Evolutionary conservation across 1,140 invertebrate species (phyloP), one percentile per base, ranked within the genome.

Genomic region (Orchestia grillus): DNA sequence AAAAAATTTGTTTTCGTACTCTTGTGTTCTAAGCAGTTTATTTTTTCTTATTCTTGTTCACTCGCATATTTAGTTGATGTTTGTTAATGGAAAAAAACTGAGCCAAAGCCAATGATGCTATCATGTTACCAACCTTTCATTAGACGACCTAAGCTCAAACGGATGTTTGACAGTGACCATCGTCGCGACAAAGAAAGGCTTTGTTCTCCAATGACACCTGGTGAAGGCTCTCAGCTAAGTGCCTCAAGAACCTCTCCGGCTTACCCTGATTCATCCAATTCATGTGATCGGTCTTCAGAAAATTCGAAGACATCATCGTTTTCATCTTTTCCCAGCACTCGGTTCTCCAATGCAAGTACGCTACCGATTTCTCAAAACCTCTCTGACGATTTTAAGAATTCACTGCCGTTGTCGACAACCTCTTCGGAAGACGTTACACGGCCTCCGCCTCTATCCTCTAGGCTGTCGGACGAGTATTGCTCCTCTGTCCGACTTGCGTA

Each of bases 61-160:
- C 11, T 77, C 62, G 3, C 1, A 77, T 77, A 77, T 77, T 77
- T 28, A 77, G 62, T 77, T 8, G 11, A 77, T 23, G 36, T 77
- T 77, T 77, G 62, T 77, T 8, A 77, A 77, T 77, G 62, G 62
- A 36, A 77, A 43, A n/a, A 90, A 90, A 90, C 88, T 90, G n/a
- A 90, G 43, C 8, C 87, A 19, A 16, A 90, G 88, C 88, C 92
- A 47, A 94, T 45, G 44, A 94, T 94, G 92, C 47, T 94, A 47
- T 94, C 92, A 40, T 94, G 92, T 40, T 94, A 94, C 44, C 92
- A 94, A 47, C 92, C 92, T n/a, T 94, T 94, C 36, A 94, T 94
- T 45, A 6, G 92, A 45, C 92, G 92, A 8, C 92, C 43, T 15
- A 94, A 94, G 40, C 92, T 45, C 15, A 94, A 94, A 94, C 92